Evolutionary conservation across 1,140 invertebrate genomes (phyloP).

Genomic region (Goniozus legneri): DNA sequence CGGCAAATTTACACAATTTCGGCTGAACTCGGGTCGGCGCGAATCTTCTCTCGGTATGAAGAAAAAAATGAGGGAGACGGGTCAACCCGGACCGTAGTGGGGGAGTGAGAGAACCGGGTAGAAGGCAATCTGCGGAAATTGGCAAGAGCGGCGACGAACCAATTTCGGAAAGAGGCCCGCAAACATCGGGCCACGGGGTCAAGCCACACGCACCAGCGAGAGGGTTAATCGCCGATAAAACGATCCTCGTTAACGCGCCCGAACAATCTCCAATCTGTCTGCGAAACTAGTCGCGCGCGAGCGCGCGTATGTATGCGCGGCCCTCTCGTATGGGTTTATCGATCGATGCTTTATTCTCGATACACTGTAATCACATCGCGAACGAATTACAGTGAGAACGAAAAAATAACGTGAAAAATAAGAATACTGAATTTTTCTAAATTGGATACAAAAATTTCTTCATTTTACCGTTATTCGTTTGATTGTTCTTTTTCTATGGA

Average conservation of each 20-base stretch:
- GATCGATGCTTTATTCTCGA: no score
- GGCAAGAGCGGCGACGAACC: constrained; percentile 49
- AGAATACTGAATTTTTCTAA: no score
- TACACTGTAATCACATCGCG: no score
- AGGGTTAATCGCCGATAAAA: constrained; percentile 52
- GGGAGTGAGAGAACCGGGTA: neutral
- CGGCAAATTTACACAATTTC: constrained; percentile 52
- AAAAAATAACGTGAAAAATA: no score
- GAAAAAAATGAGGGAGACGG: constrained; percentile 18
- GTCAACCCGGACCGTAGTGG: neutral
- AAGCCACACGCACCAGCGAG: constrained; percentile 25
- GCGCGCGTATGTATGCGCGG: no score
- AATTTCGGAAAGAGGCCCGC: constrained; percentile 46
- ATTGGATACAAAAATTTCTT: no score
- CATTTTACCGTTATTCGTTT: no score
- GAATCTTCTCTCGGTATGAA: constrained; percentile 21
- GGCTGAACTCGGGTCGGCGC: constrained; percentile 31
- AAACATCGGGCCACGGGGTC: constrained; percentile 44
- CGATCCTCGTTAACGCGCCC: constrained; percentile 50
- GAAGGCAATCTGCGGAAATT: constrained; percentile 50
- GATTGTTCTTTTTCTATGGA: no score
- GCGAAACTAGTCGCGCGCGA: no score
- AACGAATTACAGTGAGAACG: no score
- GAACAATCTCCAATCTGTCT: constrained; percentile 1
- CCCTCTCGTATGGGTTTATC: no score